Evolutionary conservation across 2,888 invertebrate species (phyloP).

Genomic region (Sepioteuthis lessoniana): DNA sequence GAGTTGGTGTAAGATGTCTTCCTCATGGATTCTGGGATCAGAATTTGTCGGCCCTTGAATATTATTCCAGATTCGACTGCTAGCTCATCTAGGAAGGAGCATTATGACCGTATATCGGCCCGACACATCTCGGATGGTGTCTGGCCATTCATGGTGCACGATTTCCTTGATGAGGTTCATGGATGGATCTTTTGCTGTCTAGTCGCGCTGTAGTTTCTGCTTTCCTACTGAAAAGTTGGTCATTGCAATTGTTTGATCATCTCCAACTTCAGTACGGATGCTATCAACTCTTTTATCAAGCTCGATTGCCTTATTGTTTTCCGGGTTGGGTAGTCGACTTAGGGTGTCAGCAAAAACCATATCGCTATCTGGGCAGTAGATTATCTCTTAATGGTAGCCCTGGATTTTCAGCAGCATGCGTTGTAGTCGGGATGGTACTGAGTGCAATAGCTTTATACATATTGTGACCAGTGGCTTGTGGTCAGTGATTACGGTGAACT

Average conservation of each 20-base stretch:
- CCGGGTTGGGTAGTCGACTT: too few relatives aligned
- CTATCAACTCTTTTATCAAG: too few relatives aligned
- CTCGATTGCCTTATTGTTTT: too few relatives aligned
- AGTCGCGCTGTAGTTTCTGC: not conserved
- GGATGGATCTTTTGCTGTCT: not conserved
- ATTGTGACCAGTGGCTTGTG: too few relatives aligned
- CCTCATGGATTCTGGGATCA: slow-evolving; percentile 50
- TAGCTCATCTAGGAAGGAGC: slow-evolving; percentile 50
- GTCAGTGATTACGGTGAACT: too few relatives aligned
- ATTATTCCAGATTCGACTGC: slow-evolving; percentile 52
- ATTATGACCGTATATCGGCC: slow-evolving; percentile 49
- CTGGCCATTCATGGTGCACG: not conserved
- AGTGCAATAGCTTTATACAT: not conserved
- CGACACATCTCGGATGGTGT: slow-evolving; percentile 38
- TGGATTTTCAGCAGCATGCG: too few relatives aligned
- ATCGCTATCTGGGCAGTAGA: too few relatives aligned
- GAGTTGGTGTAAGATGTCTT: slow-evolving; percentile 51
- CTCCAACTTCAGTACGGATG: not conserved
- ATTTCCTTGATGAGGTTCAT: not conserved
- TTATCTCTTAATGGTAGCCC: too few relatives aligned
- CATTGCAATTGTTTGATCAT: not conserved
- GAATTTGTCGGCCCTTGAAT: slow-evolving; percentile 51
- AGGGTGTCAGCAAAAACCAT: too few relatives aligned
- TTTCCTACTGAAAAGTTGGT: not conserved
- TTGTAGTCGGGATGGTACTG: not conserved